These are phyloP conservation scores for Macrocentrus cingulum DNA, from an alignment of 1,140 invertebrate genomes.

Conservation along the genomic window DNA sequence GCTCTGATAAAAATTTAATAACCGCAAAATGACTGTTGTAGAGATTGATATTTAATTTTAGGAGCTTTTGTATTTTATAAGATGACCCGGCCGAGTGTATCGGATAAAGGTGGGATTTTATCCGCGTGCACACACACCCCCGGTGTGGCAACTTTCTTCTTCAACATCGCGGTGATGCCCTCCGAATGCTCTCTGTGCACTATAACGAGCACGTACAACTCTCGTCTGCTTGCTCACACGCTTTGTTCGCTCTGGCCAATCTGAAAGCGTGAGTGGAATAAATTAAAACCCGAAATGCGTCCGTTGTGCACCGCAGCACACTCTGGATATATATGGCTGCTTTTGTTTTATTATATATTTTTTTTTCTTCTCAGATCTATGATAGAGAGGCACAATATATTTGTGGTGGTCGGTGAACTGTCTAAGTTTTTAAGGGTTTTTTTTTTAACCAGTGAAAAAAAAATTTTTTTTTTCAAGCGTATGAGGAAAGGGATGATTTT, in stretches of 20 bases:
- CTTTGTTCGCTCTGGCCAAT: not conserved
- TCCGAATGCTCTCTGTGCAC: slow-evolving; percentile 5
- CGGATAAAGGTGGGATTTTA: no score
- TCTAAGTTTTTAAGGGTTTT: not conserved
- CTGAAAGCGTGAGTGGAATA: slow-evolving; percentile 20
- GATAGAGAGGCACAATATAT: not conserved
- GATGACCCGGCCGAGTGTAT: no score
- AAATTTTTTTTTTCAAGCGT: not conserved
- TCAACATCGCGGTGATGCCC: no score
- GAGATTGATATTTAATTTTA: no score
- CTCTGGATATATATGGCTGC: not conserved
- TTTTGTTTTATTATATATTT: slow-evolving; percentile 2
- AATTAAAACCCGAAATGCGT: slow-evolving; percentile 23
- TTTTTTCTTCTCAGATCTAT: not conserved
- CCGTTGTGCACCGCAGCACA: slow-evolving; percentile 12
- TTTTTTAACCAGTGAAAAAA: no score
- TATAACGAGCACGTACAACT: slow-evolving; percentile 21
- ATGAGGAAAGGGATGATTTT: no score
- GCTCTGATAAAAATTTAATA: no score
- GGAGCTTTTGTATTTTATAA: no score
- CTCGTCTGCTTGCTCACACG: slow-evolving; percentile 12
- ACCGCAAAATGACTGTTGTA: no score
- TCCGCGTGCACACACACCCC: no score
- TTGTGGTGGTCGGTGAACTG: not conserved
- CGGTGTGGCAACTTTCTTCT: no score